A percentile compares a stretch with the other conserved stretches of the same genome.
Conservation (phyloP, 2,888 invertebrate genomes). For the Dasysyrphus tricinctus region DNA sequence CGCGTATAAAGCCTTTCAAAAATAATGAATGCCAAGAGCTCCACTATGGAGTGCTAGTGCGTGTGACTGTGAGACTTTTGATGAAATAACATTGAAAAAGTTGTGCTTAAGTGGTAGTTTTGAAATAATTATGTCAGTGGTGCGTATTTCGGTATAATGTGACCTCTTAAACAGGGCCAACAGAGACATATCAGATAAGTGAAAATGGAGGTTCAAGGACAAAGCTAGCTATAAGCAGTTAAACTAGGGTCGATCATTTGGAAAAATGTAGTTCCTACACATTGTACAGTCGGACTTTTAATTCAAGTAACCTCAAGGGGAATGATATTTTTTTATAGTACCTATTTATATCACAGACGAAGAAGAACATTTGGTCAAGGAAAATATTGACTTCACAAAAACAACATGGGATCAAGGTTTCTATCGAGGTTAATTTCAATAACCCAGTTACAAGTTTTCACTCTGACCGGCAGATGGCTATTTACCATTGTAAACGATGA, state of each 20-base stretch:
- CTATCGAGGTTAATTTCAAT: too few relatives aligned
- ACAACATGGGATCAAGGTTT: too few relatives aligned
- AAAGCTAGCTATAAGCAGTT: background rate
- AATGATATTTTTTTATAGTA: too few relatives aligned
- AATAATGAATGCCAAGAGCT: constrained; percentile 34
- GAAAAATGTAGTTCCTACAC: background rate
- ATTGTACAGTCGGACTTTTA: too few relatives aligned
- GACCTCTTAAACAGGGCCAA: constrained; percentile 17
- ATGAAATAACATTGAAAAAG: constrained; percentile 54
- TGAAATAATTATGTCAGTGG: constrained; percentile 61
- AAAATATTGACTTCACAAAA: too few relatives aligned
- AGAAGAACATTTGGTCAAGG: too few relatives aligned
- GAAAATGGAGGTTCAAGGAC: background rate
- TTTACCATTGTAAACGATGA: too few relatives aligned
- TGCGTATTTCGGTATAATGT: constrained; percentile 13
- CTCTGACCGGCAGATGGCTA: too few relatives aligned
- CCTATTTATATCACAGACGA: too few relatives aligned
- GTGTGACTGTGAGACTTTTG: constrained; percentile 40
- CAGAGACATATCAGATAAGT: background rate
- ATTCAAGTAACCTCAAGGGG: too few relatives aligned
- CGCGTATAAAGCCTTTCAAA: constrained; percentile 48
- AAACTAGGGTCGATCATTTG: background rate
- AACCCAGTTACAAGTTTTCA: too few relatives aligned
- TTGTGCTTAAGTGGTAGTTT: constrained; percentile 55
- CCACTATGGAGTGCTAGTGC: background rate